phyloP scores from a whole-genome alignment of 2,888 invertebrate genomes.

The Hesperia comma region DNA sequence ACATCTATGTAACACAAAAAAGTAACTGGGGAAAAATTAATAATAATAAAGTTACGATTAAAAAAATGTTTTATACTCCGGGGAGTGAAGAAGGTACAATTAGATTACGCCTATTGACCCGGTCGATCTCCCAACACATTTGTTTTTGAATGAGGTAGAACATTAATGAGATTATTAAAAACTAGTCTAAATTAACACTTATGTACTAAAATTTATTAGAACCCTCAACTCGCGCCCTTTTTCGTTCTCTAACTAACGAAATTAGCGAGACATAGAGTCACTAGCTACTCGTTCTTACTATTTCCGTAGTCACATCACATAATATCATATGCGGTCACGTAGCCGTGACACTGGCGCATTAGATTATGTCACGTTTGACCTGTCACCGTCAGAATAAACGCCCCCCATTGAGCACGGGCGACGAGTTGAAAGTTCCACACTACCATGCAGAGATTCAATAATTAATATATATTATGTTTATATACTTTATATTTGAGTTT shows the following conservation, averaged over 20 bases:
- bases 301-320: no score
- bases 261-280: no score
- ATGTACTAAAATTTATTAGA: constrained; percentile 58
- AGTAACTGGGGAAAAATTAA: constrained; percentile 79
- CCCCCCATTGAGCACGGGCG: constrained; percentile 61
- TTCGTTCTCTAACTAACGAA: constrained; percentile 35
- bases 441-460: constrained; percentile 82
- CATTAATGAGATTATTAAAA: constrained; percentile 78
- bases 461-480: constrained; percentile 49
- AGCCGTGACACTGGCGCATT: no score
- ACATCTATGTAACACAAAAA: constrained; percentile 85
- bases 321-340: no score
- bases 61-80: constrained; percentile 80
- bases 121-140: constrained; percentile 65
- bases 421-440: constrained; percentile 69
- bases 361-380: background rate
- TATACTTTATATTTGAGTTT: constrained; percentile 39
- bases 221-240: constrained; percentile 65
- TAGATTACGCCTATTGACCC: constrained; percentile 72
- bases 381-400: constrained; percentile 39
- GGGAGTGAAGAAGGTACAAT: constrained; percentile 81
- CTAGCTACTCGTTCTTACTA: no score
- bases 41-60: constrained; percentile 71
- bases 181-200: constrained; percentile 78
- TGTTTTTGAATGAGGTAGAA: constrained; percentile 71